These are phyloP conservation scores for Camelus dromedarius DNA, from an alignment of 2,113 vertebrate genomes.

Conservation along the genomic window DNA sequence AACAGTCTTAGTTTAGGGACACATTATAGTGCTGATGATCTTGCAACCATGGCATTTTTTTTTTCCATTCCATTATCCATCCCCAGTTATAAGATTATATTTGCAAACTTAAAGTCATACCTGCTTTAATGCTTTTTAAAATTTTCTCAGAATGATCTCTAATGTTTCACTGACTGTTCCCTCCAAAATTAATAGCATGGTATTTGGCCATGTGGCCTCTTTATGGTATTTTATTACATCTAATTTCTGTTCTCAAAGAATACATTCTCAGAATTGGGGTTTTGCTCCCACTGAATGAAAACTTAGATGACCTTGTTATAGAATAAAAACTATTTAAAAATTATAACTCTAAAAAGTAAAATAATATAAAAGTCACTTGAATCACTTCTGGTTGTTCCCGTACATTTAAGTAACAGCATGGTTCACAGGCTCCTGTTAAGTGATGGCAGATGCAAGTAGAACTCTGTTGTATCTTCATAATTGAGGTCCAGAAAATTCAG, in stretches of 20 bases:
- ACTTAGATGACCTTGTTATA: constrained; percentile 44
- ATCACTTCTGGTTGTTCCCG: neutral
- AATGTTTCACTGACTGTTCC: constrained; percentile 2
- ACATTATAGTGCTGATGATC: neutral
- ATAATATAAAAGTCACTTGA: constrained; percentile 43
- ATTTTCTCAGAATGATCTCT: constrained; percentile 51
- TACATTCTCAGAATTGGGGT: constrained; percentile 19
- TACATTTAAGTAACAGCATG: constrained; percentile 25
- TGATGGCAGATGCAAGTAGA: neutral
- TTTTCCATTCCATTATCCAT: neutral
- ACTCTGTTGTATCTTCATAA: neutral
- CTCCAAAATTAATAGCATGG: neutral
- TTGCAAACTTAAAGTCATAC: constrained; percentile 38
- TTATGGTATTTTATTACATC: constrained; percentile 34
- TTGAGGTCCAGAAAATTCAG: neutral
- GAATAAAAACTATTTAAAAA: constrained; percentile 55
- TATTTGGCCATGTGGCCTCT: neutral
- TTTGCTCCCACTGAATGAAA: constrained; percentile 13
- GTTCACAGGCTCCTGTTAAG: neutral
- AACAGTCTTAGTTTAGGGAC: neutral
- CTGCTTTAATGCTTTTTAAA: constrained; percentile 55
- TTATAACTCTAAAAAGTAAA: constrained; percentile 56
- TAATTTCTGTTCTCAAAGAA: constrained; percentile 45
- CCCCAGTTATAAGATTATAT: neutral
- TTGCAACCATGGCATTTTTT: neutral